A percentile compares a stretch with the other conserved stretches of the same genome.
Evolutionary conservation across 2,888 invertebrate species (phyloP).

Genomic region (Maniola hyperantus): DNA sequence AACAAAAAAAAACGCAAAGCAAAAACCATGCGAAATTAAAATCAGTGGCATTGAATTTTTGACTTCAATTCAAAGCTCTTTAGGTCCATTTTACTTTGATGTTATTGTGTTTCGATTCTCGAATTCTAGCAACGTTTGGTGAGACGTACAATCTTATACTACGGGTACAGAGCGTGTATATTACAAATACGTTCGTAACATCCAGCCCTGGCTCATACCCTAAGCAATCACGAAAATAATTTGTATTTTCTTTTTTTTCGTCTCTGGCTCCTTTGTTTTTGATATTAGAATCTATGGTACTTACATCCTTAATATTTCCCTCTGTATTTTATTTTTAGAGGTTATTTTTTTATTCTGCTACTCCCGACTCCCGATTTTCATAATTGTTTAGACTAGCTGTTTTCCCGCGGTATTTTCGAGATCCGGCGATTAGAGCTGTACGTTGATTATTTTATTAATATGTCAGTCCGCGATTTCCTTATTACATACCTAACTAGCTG

Average conservation of each 20-base stretch:
- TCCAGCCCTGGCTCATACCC: constrained; percentile 8
- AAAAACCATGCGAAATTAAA: too few species aligned
- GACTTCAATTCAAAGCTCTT: too few species aligned
- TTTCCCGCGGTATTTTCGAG: not conserved
- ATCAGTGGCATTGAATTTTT: too few species aligned
- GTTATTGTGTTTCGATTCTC: too few species aligned
- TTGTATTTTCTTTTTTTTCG: constrained; percentile 12
- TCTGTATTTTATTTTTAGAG: not conserved
- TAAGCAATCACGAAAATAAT: constrained; percentile 12
- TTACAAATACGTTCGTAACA: constrained; percentile 8
- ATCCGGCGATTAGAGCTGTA: too few species aligned
- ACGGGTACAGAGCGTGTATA: constrained; percentile 1
- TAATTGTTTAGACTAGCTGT: not conserved
- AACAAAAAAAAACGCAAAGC: too few species aligned
- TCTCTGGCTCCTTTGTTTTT: constrained; percentile 12
- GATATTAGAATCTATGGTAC: not conserved
- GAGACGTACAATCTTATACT: too few species aligned
- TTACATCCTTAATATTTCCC: constrained; percentile 1
- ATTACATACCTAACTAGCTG: too few species aligned
- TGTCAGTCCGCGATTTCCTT: too few species aligned
- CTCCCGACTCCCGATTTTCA: not conserved
- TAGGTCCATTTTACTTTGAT: too few species aligned
- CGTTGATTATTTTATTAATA: too few species aligned
- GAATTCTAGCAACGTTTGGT: too few species aligned
- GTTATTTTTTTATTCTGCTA: not conserved